Evolutionary conservation across 1,140 invertebrate species (phyloP).

Genomic region (Drosophila athabasca): DNA sequence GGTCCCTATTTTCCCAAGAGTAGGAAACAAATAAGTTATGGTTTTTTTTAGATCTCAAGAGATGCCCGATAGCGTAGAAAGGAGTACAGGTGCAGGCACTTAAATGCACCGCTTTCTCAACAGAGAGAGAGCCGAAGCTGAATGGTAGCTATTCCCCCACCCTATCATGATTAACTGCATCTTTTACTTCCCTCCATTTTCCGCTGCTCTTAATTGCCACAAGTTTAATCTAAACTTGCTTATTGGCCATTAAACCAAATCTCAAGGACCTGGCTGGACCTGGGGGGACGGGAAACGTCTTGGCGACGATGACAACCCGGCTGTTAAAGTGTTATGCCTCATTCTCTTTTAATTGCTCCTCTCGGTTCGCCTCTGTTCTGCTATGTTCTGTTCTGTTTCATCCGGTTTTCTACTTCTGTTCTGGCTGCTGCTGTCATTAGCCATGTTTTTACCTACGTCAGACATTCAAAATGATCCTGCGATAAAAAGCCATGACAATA

Average conservation of each 20-base stretch:
- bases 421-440: constrained; percentile 54
- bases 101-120: too few species aligned
- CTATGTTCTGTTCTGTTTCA: constrained; percentile 14
- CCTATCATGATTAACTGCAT: too few species aligned
- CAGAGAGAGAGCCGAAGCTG: too few species aligned
- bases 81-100: too few species aligned
- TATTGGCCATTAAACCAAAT: constrained; percentile 46
- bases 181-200: too few species aligned
- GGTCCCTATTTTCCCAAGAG: too few species aligned
- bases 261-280: constrained; percentile 39
- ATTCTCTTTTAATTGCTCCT: constrained; percentile 55
- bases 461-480: constrained; percentile 65
- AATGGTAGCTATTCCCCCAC: too few species aligned
- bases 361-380: not conserved
- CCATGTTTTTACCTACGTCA: constrained; percentile 56
- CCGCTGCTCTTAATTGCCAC: constrained; percentile 11
- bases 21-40: too few species aligned
- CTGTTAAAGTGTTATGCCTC: constrained; percentile 57
- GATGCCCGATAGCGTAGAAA: too few species aligned
- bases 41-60: too few species aligned
- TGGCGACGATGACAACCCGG: constrained; percentile 12
- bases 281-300: too few species aligned
- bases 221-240: constrained; percentile 4
- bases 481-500: constrained; percentile 59
- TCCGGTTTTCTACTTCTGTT: not conserved